These are phyloP conservation scores for Oxytorus armatus DNA, from an alignment of 2,888 invertebrate genomes.

Conservation along the genomic window DNA sequence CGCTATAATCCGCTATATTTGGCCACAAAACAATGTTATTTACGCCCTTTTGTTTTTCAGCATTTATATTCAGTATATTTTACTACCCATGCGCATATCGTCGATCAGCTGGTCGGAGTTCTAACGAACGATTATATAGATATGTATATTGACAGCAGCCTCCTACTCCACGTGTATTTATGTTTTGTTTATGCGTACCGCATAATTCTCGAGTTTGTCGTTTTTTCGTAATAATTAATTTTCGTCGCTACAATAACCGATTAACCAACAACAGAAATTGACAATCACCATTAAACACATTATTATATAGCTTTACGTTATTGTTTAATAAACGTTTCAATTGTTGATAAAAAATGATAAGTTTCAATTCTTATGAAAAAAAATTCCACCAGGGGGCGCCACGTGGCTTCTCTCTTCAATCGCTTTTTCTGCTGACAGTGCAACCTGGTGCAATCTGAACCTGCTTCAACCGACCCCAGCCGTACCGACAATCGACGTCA, in stretches of 20 bases:
- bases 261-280: not conserved
- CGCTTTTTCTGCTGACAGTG: too few relatives aligned
- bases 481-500: not conserved
- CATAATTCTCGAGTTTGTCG: too few relatives aligned
- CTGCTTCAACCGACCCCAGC: too few relatives aligned
- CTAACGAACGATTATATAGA: not conserved
- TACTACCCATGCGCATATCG: conserved; percentile 36
- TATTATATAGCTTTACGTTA: too few relatives aligned
- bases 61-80: not conserved
- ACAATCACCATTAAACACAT: too few relatives aligned
- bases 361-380: too few relatives aligned
- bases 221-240: not conserved
- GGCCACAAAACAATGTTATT: not conserved
- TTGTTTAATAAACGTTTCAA: too few relatives aligned
- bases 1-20: not conserved
- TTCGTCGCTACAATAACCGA: conserved; percentile 5
- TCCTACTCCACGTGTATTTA: not conserved
- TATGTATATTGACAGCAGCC: not conserved
- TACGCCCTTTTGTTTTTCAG: conserved; percentile 16
- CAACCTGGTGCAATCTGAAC: too few relatives aligned
- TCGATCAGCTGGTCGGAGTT: conserved; percentile 49
- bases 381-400: too few relatives aligned
- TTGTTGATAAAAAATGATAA: too few relatives aligned
- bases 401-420: too few relatives aligned
- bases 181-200: too few relatives aligned